phyloP scores from a whole-genome alignment of 2,113 vertebrate species.

The Fulmarus glacialis region DNA sequence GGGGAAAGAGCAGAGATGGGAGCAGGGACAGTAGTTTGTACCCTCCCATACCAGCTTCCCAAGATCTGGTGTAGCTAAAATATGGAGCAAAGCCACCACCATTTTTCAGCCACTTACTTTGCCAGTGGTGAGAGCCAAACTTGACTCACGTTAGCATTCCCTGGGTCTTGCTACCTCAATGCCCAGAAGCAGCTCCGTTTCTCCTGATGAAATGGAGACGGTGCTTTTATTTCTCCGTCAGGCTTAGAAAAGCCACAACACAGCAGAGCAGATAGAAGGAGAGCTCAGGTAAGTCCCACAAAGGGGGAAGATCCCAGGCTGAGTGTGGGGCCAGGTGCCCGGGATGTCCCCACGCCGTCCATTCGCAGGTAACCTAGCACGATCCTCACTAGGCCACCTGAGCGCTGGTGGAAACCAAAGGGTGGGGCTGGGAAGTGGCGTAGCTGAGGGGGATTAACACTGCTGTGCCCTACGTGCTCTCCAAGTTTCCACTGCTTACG shows the following conservation, averaged over 20 bases:
- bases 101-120: neutral
- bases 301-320: neutral
- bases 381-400: fast-evolving
- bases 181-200: neutral
- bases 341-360: too few relatives aligned
- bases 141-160: neutral
- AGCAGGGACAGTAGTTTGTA: neutral
- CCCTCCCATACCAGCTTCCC: neutral
- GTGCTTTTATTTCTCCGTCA: neutral
- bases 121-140: neutral
- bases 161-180: neutral
- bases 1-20: neutral
- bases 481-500: neutral
- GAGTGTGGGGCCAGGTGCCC: neutral
- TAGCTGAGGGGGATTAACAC: neutral
- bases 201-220: neutral
- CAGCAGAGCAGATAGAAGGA: neutral
- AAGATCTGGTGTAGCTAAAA: neutral
- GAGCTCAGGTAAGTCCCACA: neutral
- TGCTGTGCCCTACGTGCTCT: neutral
- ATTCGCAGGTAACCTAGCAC: fast-evolving
- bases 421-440: neutral
- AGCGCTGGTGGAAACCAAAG: neutral
- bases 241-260: neutral
- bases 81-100: neutral